Base-by-base conservation (phyloP, 2,797 vertebrate genomes). In the Perodicticus potto region DNA sequence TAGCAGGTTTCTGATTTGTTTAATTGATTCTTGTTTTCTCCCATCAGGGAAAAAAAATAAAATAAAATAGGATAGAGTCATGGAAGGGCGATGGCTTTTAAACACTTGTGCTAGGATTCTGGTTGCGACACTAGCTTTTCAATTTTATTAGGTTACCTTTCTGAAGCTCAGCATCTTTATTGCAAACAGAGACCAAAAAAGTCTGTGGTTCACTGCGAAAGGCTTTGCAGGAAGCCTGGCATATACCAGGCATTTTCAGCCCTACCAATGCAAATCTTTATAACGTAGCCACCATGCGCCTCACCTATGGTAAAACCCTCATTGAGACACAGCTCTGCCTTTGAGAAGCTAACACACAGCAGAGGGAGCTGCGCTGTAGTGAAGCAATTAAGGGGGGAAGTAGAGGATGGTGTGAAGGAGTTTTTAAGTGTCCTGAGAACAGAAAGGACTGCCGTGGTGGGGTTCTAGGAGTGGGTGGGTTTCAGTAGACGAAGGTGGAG, bases 11-110 rank as follows among this genome's bases (percentile, higher is more conserved):
- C 34, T 53, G 10, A 14, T 95, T 34, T 49, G 49, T 65, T 22
- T 73, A 49, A 25, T 9, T 87, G 32, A 14, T 6, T 91, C 94
- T 95, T 72, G 6, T 93, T 93, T 84, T 67, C 20, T 32, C 23
- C 32, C 55, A 2, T 76, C 76, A 86, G 32, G 77, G 49, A 53
- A 53, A 53, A 53, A 53, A 53, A 53, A 14, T 16, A 53, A 53
- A 53, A 53, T 16, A 83, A 61, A 70, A 59, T 0, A 29, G 3
- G 20, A 61, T 59, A 86, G 29, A 74, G 11, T 13, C 45, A 70
- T 76, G 23, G 7, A 53, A 81, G 27, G 22, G 4, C 70, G 34
- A 77, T 6, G 6, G 22, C 23, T 17, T 88, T 85, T 72, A 12
- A 45, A 57, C 53, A 17, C 11, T 8, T 81, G 14, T 40, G 13